Evolutionary conservation across 2,113 vertebrate genomes (phyloP).

Genomic region (Microtus ochrogaster): DNA sequence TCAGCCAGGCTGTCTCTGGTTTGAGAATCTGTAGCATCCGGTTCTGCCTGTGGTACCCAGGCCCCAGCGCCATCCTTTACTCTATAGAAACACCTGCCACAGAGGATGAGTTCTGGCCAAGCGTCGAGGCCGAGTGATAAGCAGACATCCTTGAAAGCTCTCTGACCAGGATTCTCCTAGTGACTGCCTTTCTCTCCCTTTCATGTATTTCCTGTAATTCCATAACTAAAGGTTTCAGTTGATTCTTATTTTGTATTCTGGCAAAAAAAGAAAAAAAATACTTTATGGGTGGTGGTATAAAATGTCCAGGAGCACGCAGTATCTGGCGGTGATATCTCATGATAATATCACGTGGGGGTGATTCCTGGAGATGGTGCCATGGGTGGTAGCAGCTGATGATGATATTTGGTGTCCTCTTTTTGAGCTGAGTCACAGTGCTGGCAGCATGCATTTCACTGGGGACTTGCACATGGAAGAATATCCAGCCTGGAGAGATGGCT

Average conservation of each 20-base stretch:
- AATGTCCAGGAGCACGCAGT: neutral
- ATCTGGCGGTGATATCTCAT: no score
- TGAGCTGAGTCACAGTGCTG: neutral
- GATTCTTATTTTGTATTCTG: neutral
- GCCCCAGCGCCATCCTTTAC: no score
- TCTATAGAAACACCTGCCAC: neutral
- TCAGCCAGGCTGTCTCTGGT: neutral
- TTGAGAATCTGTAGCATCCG: neutral
- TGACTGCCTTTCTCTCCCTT: neutral
- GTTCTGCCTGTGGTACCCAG: neutral
- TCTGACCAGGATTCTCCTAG: neutral
- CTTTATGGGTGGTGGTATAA: neutral
- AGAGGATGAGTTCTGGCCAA: neutral
- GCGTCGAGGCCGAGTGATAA: neutral
- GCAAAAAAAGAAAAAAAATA: neutral
- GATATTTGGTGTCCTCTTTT: neutral
- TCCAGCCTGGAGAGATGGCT: neutral
- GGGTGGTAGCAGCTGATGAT: neutral
- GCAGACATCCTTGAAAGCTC: neutral
- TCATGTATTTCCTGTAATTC: neutral
- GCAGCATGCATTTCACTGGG: neutral
- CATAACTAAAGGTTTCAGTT: constrained; percentile 1
- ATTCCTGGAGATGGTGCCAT: neutral
- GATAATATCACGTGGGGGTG: neutral
- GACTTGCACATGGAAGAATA: neutral